These are phyloP conservation scores for Penaeus vannamei DNA, from an alignment of 1,140 invertebrate genomes.

Conservation along the genomic window DNA sequence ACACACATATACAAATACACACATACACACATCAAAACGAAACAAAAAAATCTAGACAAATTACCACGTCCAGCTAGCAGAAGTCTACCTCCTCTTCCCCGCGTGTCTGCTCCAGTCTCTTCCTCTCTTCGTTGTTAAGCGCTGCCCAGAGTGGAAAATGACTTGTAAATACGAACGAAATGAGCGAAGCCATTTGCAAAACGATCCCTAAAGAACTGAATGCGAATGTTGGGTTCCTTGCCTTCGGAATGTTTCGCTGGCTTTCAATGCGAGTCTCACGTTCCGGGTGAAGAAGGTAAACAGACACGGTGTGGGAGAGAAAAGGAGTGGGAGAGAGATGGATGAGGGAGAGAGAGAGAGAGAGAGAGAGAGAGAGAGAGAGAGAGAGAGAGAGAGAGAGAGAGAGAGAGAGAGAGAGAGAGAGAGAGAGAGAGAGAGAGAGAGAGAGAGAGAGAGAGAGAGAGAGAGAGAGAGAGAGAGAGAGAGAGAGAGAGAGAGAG, in stretches of 20 bases:
- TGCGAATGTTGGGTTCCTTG: neutral
- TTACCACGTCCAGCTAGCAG: neutral
- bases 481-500: too few species aligned
- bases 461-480: too few species aligned
- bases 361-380: too few species aligned
- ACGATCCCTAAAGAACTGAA: constrained; percentile 8
- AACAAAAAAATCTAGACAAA: neutral
- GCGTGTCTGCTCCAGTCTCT: neutral
- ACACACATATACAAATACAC: too few species aligned
- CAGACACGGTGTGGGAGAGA: too few species aligned
- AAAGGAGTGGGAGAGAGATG: too few species aligned
- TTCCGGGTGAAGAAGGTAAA: too few species aligned
- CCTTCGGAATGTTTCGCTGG: neutral
- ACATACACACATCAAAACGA: too few species aligned
- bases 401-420: too few species aligned
- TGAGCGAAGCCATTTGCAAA: constrained; percentile 46
- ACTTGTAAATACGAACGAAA: constrained; percentile 46
- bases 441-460: too few species aligned
- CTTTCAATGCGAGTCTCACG: neutral
- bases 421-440: fast-evolving
- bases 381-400: too few species aligned
- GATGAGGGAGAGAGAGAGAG: too few species aligned
- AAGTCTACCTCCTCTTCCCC: neutral
- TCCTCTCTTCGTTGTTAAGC: neutral
- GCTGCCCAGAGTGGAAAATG: neutral